These are phyloP conservation scores for Camponotus vicinus DNA, from an alignment of 1,140 invertebrate species.

Conservation along the genomic window DNA sequence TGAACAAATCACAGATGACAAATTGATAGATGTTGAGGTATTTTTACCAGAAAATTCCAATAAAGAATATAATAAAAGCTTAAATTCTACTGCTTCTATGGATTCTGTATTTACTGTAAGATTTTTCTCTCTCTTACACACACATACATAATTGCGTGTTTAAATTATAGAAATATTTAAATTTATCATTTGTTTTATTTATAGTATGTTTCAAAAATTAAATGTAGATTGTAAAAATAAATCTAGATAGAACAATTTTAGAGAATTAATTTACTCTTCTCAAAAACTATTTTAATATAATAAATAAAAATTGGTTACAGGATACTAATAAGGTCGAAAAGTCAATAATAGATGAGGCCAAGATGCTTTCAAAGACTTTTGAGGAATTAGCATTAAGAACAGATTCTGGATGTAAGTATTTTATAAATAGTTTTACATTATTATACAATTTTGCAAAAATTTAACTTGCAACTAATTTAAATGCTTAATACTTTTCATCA, in stretches of 20 bases:
- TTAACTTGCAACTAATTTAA: neutral
- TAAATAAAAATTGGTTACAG: conserved; percentile 64
- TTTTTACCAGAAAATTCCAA: conserved; percentile 54
- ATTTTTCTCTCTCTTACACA: conserved; percentile 18
- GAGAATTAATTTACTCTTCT: neutral
- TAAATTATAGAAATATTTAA: neutral
- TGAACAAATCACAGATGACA: conserved; percentile 58
- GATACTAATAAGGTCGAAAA: conserved; percentile 64
- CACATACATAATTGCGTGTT: conserved; percentile 31
- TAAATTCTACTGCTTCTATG: conserved; percentile 65
- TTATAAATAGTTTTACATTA: neutral
- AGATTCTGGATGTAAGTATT: conserved; percentile 70
- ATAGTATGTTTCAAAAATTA: neutral
- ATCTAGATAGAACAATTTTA: neutral
- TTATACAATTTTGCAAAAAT: neutral
- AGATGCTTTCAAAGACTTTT: conserved; percentile 76
- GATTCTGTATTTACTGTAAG: conserved; percentile 80
- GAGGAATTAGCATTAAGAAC: conserved; percentile 74
- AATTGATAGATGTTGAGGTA: conserved; percentile 75
- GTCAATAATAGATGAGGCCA: conserved; percentile 77
- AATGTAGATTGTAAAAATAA: neutral
- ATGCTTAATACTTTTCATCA: conserved; percentile 4
- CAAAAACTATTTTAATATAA: conserved; percentile 33
- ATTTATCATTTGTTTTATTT: neutral
- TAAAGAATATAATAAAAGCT: conserved; percentile 40